A percentile compares a stretch with the other conserved stretches of the same genome.
phyloP scores from a whole-genome alignment of 2,113 vertebrate species.

The Chrysochloris asiatica region DNA sequence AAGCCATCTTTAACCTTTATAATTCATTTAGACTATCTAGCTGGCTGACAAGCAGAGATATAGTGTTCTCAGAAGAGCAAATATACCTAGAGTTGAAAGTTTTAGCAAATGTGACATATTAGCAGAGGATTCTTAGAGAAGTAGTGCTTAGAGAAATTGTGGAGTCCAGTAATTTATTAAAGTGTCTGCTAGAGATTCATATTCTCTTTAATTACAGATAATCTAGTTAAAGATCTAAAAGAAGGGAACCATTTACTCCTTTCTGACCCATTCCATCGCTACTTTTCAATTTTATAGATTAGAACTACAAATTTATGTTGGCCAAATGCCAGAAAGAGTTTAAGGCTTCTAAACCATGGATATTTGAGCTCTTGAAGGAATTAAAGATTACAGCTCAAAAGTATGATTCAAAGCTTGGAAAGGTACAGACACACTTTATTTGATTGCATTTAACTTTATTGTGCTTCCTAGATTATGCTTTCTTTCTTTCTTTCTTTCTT shows the following conservation, averaged over 20 bases:
- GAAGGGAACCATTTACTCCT: neutral
- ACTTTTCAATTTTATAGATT: constrained; percentile 14
- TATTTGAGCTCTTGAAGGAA: constrained; percentile 11
- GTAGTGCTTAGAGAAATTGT: neutral
- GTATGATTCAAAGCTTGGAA: constrained; percentile 18
- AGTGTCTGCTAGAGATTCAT: constrained; percentile 27
- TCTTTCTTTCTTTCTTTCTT: too few species aligned
- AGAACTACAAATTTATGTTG: constrained; percentile 43
- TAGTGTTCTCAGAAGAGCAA: constrained; percentile 9
- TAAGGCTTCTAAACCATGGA: neutral
- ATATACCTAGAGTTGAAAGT: constrained; percentile 23
- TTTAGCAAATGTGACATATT: neutral
- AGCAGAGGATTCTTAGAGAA: neutral
- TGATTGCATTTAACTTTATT: too few species aligned
- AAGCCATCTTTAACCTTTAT: constrained; percentile 66
- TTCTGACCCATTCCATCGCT: neutral
- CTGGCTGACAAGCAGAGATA: constrained; percentile 39
- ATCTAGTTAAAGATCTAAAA: constrained; percentile 45
- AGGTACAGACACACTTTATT: neutral
- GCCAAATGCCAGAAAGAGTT: constrained; percentile 43
- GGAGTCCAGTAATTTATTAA: constrained; percentile 47
- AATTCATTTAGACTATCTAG: constrained; percentile 50
- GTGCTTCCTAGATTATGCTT: too few species aligned
- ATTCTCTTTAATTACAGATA: constrained; percentile 49
- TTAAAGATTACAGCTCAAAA: constrained; percentile 21